Percentiles rank a stretch among this genome's conserved stretches.
phyloP scores from a whole-genome alignment of 2,113 vertebrate genomes.

The Protobothrops flavoviridis region DNA sequence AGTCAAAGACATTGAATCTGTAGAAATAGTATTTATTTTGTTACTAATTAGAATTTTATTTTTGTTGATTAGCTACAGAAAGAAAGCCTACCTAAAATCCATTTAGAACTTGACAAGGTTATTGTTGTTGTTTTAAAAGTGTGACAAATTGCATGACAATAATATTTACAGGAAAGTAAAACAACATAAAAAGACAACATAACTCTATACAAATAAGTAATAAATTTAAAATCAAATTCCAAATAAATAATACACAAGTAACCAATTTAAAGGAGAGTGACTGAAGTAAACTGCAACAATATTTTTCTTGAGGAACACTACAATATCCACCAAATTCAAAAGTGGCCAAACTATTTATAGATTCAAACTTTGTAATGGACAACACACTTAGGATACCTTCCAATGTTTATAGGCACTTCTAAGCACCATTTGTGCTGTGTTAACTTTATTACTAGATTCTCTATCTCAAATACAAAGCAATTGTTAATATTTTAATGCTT shows the following conservation, averaged over 20 bases:
- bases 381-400: neutral
- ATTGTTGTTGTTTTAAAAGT: neutral
- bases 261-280: neutral
- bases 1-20: neutral
- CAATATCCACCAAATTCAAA: neutral
- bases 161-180: neutral
- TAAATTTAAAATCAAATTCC: neutral
- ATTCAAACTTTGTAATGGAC: neutral
- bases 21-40: neutral
- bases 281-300: neutral
- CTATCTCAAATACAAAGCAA: neutral
- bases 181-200: neutral
- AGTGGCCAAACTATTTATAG: neutral
- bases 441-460: neutral
- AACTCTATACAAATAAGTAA: neutral
- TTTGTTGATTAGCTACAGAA: neutral
- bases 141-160: neutral
- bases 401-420: neutral
- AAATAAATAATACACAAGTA: neutral
- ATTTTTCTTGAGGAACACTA: neutral
- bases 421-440: neutral
- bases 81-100: neutral
- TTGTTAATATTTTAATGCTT: slow-evolving; percentile 22
- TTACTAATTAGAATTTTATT: neutral
- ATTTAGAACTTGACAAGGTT: neutral